phyloP scores from a whole-genome alignment of 2,888 invertebrate species.

The Scaptomyza reducta region DNA sequence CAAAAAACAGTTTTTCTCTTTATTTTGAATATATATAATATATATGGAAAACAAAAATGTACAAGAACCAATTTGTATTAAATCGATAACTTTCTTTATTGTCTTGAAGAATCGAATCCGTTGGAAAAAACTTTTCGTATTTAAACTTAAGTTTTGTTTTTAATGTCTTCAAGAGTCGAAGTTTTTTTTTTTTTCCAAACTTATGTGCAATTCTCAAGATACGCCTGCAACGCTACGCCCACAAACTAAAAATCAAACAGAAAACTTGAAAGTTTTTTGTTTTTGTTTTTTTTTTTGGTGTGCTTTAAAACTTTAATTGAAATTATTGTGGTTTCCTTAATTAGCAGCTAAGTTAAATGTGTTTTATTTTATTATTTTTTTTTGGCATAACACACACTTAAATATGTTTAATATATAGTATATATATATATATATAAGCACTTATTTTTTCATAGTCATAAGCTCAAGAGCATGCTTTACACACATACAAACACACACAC shows the following conservation, averaged over 20 bases:
- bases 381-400: conserved; percentile 11
- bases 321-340: conserved; percentile 75
- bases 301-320: conserved; percentile 62
- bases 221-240: conserved; percentile 4
- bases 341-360: conserved; percentile 61
- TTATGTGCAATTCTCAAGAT: conserved; percentile 46
- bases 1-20: too few relatives aligned
- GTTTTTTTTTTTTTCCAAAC: conserved; percentile 20
- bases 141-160: not conserved
- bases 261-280: conserved; percentile 19
- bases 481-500: conserved; percentile 15
- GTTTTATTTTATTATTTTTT: conserved; percentile 36
- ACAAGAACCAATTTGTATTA: not conserved
- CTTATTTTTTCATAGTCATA: conserved; percentile 55
- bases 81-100: not conserved
- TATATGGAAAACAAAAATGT: not conserved
- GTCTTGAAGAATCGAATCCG: too few relatives aligned
- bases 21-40: too few relatives aligned
- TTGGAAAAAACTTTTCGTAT: not conserved
- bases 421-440: conserved; percentile 30
- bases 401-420: conserved; percentile 19
- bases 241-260: conserved; percentile 2
- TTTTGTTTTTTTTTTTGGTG: conserved; percentile 8
- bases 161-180: not conserved
- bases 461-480: conserved; percentile 67